These are phyloP conservation scores for Bos taurus DNA, from an alignment of 2,113 vertebrate genomes.

Conservation along the genomic window ARS-UCD2.0 NC_037331.1:68769001-68769500, in stretches of 20 bases:
- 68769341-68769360: not conserved
- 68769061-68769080: not conserved
- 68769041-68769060: not conserved
- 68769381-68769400: not conserved
- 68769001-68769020: not conserved
- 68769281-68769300: not conserved
- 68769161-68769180: not conserved
- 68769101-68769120: not conserved
- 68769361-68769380: not conserved
- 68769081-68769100: not conserved
- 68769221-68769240: not conserved
- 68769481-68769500: not conserved
- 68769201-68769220: not conserved
- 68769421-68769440: not conserved
- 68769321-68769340: not conserved
- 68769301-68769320: not conserved
- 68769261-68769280: not conserved
- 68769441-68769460: not conserved
- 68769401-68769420: not conserved
- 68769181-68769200: not conserved
- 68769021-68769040: not conserved
- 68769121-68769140: not conserved
- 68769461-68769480: not conserved
- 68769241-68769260: not conserved
- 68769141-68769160: not conserved